Evolutionary conservation across 2,113 vertebrate genomes (phyloP), one percentile per base, ranked within the genome.

Genomic region (Amia ocellicauda): DNA sequence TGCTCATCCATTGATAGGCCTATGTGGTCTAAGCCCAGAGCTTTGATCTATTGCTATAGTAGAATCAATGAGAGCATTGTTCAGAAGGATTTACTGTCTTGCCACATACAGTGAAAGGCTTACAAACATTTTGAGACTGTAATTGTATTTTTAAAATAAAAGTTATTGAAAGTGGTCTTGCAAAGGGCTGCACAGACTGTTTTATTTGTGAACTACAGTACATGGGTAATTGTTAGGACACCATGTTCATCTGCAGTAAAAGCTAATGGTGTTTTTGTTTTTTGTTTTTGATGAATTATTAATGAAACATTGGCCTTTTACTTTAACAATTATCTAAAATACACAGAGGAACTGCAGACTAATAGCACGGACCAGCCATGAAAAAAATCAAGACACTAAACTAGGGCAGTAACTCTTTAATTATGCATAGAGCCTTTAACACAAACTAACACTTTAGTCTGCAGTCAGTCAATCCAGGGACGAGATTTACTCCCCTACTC

Each of bases 241-340:
- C n/a, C n/a, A n/a, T n/a, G n/a, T n/a, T n/a, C n/a, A n/a, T n/a
- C n/a, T n/a, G 40, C 40, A 42, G 40, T 8, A 14, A 8, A 42
- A 14, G 40, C n/a, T n/a, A n/a, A 42, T 42, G 40, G 40, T 5
- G 5, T 7, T 5, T 5, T 41, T 41, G 14, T 7, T 41, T 5
- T 5, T 42, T 42, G 2, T 42, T 11, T 22, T 1, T 51, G 49
- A 14, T 51, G 16, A 17, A 51, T 51, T 51, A 51, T 51, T 51
- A 51, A 51, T 51, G 16, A 51, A 23, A 54, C 11, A 54, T 24
- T 27, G 20, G n/a, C 20, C n/a, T 14, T 54, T 54, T 54, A 54
- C 51, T 54, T 54, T 8, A 54, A 5, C 51, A 54, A 8, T 54
- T 54, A 24, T 54, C 7, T 54, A 54, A 54, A 54, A 54, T 11